Conservation (phyloP, 1,140 invertebrate genomes). For the Drosophila elegans region DNA sequence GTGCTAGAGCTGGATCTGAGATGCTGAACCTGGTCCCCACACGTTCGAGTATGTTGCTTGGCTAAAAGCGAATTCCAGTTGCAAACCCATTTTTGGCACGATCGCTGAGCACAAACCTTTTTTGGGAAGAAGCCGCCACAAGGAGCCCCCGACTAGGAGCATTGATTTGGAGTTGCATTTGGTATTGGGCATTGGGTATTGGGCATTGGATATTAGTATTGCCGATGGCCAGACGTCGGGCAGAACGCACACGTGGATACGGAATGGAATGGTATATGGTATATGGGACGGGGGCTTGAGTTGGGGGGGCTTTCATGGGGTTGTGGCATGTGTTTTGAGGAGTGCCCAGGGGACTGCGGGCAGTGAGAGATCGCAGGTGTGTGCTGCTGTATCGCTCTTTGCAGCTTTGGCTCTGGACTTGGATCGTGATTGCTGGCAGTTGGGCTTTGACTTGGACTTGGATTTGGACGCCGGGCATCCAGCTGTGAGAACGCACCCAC, state of each 20-base stretch:
- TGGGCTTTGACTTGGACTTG: slow-evolving; percentile 28
- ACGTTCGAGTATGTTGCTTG: slow-evolving; percentile 43
- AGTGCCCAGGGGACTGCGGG: slow-evolving; percentile 1
- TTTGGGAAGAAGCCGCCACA: slow-evolving; percentile 63
- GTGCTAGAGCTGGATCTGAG: slow-evolving; percentile 31
- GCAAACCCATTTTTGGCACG: slow-evolving; percentile 83
- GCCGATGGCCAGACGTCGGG: slow-evolving; percentile 32
- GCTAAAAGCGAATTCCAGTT: slow-evolving; percentile 82
- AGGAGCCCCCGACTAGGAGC: slow-evolving; percentile 20
- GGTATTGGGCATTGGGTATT: slow-evolving; percentile 38
- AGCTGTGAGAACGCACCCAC: slow-evolving; percentile 82
- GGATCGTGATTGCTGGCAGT: slow-evolving; percentile 73
- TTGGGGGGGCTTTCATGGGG: not conserved
- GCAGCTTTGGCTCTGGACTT: not conserved
- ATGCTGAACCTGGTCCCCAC: slow-evolving; percentile 44
- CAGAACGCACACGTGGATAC: slow-evolving; percentile 75
- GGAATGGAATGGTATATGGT: slow-evolving; percentile 1
- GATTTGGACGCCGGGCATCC: slow-evolving; percentile 61
- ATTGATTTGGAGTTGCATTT: slow-evolving; percentile 65
- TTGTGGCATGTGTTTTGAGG: slow-evolving; percentile 8
- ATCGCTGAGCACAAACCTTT: slow-evolving; percentile 56
- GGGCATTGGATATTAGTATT: slow-evolving; percentile 32
- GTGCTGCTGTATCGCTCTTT: slow-evolving; percentile 34
- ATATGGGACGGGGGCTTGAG: not conserved
- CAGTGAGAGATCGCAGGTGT: slow-evolving; percentile 64